phyloP scores from a whole-genome alignment of 2,888 invertebrate genomes.

The Apeira syringaria region DNA sequence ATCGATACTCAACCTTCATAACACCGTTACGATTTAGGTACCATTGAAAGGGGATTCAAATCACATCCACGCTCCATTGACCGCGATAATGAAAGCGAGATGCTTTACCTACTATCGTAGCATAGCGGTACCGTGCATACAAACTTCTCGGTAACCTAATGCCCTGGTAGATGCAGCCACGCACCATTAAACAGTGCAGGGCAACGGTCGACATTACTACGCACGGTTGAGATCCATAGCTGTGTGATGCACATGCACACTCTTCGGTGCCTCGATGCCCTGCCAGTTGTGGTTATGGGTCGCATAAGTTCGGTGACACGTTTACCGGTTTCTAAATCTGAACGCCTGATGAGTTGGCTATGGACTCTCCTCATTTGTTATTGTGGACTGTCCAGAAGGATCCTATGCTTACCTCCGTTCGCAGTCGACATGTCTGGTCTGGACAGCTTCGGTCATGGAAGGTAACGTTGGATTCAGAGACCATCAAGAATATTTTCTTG shows the following conservation, averaged over 20 bases:
- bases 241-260: constrained; percentile 4
- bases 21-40: constrained; percentile 2
- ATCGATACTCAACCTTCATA: neutral
- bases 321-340: neutral
- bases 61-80: constrained; percentile 37
- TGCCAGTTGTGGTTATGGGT: constrained; percentile 1
- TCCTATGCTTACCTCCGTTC: too few species aligned
- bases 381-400: too few species aligned
- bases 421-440: too few species aligned
- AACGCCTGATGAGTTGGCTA: neutral
- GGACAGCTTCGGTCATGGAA: too few species aligned
- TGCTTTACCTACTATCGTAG: constrained; percentile 23
- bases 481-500: too few species aligned
- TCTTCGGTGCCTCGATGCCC: constrained; percentile 11
- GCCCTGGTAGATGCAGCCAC: constrained; percentile 36
- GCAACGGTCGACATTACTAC: constrained; percentile 1
- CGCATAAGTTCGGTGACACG: neutral
- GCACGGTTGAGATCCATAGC: constrained; percentile 3
- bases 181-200: constrained; percentile 26
- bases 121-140: constrained; percentile 28
- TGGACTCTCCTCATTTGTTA: too few species aligned
- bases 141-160: constrained; percentile 46
- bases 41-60: constrained; percentile 13
- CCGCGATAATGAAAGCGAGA: constrained; percentile 39
- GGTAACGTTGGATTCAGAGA: too few species aligned